Percentiles rank a stretch among this genome's conserved stretches.
Evolutionary conservation across 35 echinoderm and acorn worm genomes (phyloP).

Genomic region (Hemicentrotus pulcherrimus): DNA sequence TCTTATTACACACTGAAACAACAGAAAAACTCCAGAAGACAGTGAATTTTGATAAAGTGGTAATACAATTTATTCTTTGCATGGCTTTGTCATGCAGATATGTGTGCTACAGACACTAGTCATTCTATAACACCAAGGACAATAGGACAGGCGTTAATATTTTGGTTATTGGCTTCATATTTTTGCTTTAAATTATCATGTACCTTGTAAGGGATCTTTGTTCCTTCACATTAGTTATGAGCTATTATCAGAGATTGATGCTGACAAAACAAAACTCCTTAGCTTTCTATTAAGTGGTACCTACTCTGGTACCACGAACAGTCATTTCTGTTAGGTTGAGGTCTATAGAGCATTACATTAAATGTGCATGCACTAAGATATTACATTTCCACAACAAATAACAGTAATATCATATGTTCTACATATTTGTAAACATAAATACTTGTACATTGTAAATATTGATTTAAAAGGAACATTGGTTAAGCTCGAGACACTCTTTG

Average conservation of each 20-base stretch:
- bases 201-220: not conserved
- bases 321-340: not conserved
- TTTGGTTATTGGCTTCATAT: not conserved
- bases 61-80: constrained; percentile 20
- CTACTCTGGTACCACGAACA: not conserved
- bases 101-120: not conserved
- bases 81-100: not conserved
- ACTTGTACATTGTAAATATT: not conserved
- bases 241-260: not conserved
- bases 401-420: not conserved
- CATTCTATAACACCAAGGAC: not conserved
- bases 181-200: not conserved
- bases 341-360: not conserved
- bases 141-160: not conserved
- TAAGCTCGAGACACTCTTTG: not conserved
- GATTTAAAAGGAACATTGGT: not conserved
- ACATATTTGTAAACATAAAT: not conserved
- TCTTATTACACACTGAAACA: not conserved
- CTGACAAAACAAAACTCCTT: not conserved
- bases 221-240: not conserved
- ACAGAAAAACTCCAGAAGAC: not conserved
- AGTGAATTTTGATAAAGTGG: not conserved
- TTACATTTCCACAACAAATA: too few relatives aligned
- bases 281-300: not conserved
- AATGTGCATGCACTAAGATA: too few relatives aligned